These are phyloP conservation scores for Agrotis segetum DNA, from an alignment of 2,888 invertebrate genomes.

Conservation along the genomic window DNA sequence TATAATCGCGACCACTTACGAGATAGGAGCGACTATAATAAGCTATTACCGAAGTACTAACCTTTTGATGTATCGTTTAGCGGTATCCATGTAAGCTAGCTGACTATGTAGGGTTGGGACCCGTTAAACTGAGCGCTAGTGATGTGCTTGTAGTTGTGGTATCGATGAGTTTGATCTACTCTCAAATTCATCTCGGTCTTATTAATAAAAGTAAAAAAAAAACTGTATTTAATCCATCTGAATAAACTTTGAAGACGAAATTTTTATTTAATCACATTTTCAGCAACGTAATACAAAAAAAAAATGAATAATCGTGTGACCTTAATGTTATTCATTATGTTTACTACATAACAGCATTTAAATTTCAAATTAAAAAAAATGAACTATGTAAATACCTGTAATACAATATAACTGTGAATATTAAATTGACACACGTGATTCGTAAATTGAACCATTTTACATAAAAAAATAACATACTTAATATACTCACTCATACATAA, in stretches of 20 bases:
- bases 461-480: not conserved
- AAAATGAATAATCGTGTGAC: not conserved
- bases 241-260: not conserved
- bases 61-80: slow-evolving; percentile 88
- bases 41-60: slow-evolving; percentile 82
- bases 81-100: slow-evolving; percentile 86
- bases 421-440: not conserved
- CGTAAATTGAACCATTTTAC: not conserved
- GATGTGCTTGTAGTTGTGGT: slow-evolving; percentile 63
- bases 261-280: not conserved
- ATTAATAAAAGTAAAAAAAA: not conserved
- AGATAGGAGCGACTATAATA: slow-evolving; percentile 74
- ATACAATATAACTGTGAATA: not conserved
- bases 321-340: slow-evolving; percentile 1
- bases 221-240: not conserved
- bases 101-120: slow-evolving; percentile 83
- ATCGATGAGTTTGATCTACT: slow-evolving; percentile 57
- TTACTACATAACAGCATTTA: not conserved
- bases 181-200: too few relatives aligned
- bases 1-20: slow-evolving; percentile 78
- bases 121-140: slow-evolving; percentile 82
- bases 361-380: not conserved
- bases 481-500: not conserved
- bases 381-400: slow-evolving; percentile 1
- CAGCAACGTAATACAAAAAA: not conserved